Evolutionary conservation across 2,113 vertebrate genomes (phyloP).

Genomic region (Salvelinus sp.): DNA sequence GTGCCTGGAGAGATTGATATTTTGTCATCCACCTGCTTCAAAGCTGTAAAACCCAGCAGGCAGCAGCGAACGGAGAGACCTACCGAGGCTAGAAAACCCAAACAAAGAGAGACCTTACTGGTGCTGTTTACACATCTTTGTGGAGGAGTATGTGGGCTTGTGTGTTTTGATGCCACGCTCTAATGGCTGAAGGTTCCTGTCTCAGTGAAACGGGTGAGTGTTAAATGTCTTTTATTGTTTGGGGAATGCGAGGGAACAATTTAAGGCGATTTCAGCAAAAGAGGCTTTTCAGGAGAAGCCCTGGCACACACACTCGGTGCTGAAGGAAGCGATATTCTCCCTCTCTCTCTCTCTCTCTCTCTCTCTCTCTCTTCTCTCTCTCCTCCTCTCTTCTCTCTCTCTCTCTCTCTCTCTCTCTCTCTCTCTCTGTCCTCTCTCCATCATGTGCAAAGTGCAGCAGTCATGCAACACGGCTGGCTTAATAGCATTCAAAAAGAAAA

Average conservation of each 20-base stretch:
- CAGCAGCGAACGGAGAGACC: slow-evolving; percentile 74
- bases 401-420: slow-evolving; percentile 28
- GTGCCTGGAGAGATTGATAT: slow-evolving; percentile 80
- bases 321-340: slow-evolving; percentile 35
- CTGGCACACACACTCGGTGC: slow-evolving; percentile 37
- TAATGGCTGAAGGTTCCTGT: slow-evolving; percentile 63
- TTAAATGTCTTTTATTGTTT: slow-evolving; percentile 65
- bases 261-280: slow-evolving; percentile 55
- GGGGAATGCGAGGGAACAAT: slow-evolving; percentile 59
- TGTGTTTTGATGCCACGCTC: slow-evolving; percentile 65
- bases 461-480: slow-evolving; percentile 55
- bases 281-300: slow-evolving; percentile 35
- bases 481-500: slow-evolving; percentile 60
- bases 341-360: slow-evolving; percentile 25
- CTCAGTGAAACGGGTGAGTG: slow-evolving; percentile 72
- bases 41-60: slow-evolving; percentile 70
- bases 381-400: slow-evolving; percentile 27
- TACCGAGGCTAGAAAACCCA: slow-evolving; percentile 77
- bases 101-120: slow-evolving; percentile 90
- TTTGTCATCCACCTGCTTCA: slow-evolving; percentile 83
- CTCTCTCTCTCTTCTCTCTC: not conserved
- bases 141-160: slow-evolving; percentile 71
- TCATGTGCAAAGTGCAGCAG: slow-evolving; percentile 40
- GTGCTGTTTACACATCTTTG: slow-evolving; percentile 80
- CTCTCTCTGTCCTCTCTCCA: slow-evolving; percentile 29